phyloP scores from a whole-genome alignment of 2,113 vertebrate species.

The Rhizomys pruinosus region DNA sequence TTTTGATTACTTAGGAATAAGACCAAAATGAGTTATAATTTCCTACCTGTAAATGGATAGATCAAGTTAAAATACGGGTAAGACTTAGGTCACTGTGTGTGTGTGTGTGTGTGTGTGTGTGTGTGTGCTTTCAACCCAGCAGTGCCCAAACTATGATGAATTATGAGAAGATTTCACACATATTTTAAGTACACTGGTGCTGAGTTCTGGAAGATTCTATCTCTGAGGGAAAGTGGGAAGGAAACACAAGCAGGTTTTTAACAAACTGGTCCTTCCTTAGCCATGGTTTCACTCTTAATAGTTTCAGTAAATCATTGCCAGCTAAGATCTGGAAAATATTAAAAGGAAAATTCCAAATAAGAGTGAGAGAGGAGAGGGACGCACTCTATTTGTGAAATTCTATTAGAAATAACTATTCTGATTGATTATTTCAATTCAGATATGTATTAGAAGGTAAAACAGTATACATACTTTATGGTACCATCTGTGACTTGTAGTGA shows the following conservation, averaged over 20 bases:
- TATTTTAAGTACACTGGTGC: neutral
- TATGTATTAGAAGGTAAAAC: neutral
- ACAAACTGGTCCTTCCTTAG: neutral
- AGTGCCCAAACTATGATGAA: neutral
- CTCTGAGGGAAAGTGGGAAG: neutral
- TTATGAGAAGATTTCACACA: neutral
- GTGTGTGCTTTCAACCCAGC: neutral
- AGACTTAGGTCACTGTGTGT: neutral
- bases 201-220: neutral
- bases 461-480: neutral
- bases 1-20: neutral
- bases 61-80: neutral
- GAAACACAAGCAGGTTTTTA: neutral
- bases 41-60: neutral
- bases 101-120: neutral
- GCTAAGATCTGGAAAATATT: neutral
- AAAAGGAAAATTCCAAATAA: neutral
- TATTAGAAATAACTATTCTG: neutral
- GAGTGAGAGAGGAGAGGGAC: too few relatives aligned
- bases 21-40: neutral
- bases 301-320: neutral
- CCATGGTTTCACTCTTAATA: neutral
- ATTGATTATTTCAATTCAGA: neutral
- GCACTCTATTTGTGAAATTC: neutral
- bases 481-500: neutral